These are phyloP conservation scores for Haliclona indistincta DNA, from an alignment of 37 sponge, comb jelly and placozoan genomes.

Conservation along the genomic window DNA sequence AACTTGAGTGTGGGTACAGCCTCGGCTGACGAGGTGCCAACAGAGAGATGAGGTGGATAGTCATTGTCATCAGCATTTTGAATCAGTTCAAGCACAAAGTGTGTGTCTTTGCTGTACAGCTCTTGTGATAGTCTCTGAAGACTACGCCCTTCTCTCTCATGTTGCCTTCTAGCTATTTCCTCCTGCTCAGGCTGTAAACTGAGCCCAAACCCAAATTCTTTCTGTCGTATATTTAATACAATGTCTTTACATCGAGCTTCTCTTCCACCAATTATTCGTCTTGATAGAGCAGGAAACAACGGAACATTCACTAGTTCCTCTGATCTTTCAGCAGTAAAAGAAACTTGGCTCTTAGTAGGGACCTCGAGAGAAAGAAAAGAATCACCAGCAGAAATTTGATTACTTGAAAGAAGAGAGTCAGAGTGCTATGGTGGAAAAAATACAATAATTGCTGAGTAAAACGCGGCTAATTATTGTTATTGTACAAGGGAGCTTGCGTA, in stretches of 20 bases:
- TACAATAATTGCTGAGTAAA: no score
- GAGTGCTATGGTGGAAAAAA: no score
- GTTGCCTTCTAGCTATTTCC: constrained; percentile 38
- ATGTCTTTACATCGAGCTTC: constrained; percentile 17
- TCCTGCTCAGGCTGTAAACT: constrained; percentile 29
- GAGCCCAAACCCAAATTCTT: constrained; percentile 68
- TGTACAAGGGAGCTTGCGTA: no score
- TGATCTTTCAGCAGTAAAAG: no score
- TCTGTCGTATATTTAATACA: constrained; percentile 31
- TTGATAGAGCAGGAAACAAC: no score
- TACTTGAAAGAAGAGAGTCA: no score
- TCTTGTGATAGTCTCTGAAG: constrained; percentile 64
- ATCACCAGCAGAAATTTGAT: no score
- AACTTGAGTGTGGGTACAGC: constrained; percentile 59
- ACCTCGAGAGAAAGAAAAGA: no score
- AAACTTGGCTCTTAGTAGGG: no score
- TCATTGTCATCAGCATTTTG: constrained; percentile 77
- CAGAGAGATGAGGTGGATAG: constrained; percentile 14
- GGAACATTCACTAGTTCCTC: no score
- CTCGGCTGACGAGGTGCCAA: background rate
- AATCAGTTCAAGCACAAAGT: constrained; percentile 73
- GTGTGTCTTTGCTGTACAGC: constrained; percentile 76
- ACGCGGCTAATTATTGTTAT: no score
- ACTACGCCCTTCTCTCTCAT: constrained; percentile 51
- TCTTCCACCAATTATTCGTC: background rate